A percentile compares a stretch with the other conserved stretches of the same genome.
Evolutionary conservation across 2,113 vertebrate genomes (phyloP).

Genomic region (Ptilonorhynchus violaceus): DNA sequence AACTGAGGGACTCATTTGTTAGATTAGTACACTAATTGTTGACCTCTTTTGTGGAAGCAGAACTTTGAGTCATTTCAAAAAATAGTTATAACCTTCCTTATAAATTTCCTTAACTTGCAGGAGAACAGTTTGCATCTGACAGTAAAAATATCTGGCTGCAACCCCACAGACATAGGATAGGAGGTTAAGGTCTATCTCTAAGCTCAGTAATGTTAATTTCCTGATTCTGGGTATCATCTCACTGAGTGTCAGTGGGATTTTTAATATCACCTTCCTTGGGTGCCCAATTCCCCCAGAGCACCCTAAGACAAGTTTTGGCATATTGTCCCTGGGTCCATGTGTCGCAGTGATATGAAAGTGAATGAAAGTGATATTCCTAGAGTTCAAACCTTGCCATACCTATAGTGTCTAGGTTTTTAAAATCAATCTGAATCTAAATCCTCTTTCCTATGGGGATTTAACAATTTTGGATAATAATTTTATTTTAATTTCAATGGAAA

Average conservation of each 20-base stretch:
- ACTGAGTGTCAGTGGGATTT: neutral
- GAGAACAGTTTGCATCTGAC: neutral
- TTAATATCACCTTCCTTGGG: neutral
- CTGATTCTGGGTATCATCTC: neutral
- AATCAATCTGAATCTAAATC: neutral
- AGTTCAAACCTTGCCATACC: neutral
- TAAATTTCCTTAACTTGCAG: neutral
- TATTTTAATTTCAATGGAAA: neutral
- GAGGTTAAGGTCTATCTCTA: neutral
- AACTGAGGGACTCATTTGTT: neutral
- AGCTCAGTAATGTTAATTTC: neutral
- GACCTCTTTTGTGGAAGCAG: neutral
- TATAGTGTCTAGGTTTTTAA: neutral
- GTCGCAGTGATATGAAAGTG: neutral
- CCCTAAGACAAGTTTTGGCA: neutral
- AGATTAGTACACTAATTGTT: neutral
- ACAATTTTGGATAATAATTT: neutral
- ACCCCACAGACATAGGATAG: neutral
- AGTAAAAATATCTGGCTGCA: neutral
- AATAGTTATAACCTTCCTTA: neutral
- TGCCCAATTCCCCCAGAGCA: neutral
- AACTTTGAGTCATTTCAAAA: neutral
- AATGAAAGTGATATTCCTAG: neutral
- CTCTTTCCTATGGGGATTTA: neutral
- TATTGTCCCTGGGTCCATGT: neutral